Evolutionary conservation across 2,797 vertebrate species (phyloP).

Genomic region (Oophaga sylvatica): DNA sequence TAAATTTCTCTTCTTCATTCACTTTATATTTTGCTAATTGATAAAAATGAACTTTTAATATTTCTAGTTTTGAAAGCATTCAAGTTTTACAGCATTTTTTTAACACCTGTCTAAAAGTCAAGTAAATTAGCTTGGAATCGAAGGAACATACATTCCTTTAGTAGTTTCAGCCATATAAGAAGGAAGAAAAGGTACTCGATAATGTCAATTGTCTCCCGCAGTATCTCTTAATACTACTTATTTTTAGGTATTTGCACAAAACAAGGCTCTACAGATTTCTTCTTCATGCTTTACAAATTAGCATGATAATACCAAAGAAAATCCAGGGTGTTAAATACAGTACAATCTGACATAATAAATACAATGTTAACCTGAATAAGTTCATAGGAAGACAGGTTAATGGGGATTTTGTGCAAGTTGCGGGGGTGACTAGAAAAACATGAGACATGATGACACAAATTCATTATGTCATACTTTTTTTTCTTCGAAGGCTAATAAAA

Average conservation of each 20-base stretch:
- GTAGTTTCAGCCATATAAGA: not conserved
- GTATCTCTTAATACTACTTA: constrained; percentile 11
- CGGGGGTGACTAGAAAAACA: constrained; percentile 30
- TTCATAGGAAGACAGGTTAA: constrained; percentile 41
- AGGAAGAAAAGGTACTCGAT: no score
- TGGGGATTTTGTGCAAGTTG: constrained; percentile 29
- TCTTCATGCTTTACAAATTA: constrained; percentile 28
- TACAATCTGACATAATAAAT: constrained; percentile 51
- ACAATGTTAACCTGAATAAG: constrained; percentile 24
- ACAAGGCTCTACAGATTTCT: constrained; percentile 9
- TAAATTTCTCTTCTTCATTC: no score
- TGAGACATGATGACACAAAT: constrained; percentile 27
- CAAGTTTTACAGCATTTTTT: no score
- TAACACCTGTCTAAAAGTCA: no score
- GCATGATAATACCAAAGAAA: constrained; percentile 38
- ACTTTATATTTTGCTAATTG: no score
- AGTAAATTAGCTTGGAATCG: not conserved
- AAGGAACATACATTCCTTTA: not conserved
- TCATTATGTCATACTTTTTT: not conserved
- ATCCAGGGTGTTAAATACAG: constrained; percentile 47
- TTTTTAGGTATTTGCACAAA: constrained; percentile 14
- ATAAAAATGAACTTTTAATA: no score
- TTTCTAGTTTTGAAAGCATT: no score
- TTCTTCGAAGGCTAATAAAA: not conserved
- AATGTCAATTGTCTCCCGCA: not conserved